Conservation (phyloP, 2,113 vertebrate species). For the Rhinoptilus africanus region DNA sequence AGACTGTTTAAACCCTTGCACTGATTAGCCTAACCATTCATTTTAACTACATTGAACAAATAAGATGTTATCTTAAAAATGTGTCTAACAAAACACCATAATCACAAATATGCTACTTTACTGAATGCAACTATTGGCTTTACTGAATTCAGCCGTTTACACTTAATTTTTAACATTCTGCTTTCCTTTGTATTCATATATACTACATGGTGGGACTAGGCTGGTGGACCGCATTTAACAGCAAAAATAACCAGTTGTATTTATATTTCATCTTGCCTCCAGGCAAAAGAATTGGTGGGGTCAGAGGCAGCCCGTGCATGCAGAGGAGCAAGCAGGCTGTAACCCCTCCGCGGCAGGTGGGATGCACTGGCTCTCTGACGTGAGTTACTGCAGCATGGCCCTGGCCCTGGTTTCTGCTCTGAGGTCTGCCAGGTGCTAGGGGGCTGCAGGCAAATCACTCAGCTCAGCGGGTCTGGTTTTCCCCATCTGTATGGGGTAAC, state of each 20-base stretch:
- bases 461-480: conserved; percentile 22
- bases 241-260: not conserved
- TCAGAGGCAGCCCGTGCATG: not conserved
- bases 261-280: conserved; percentile 3
- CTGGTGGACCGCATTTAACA: not conserved
- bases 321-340: not conserved
- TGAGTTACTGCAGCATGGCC: not conserved
- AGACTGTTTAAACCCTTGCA: conserved; percentile 40
- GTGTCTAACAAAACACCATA: conserved; percentile 46
- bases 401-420: conserved; percentile 10
- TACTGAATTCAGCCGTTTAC: conserved; percentile 30
- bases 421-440: conserved; percentile 32
- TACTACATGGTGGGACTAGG: not conserved
- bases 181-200: not conserved
- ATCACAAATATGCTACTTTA: conserved; percentile 45
- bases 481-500: conserved; percentile 36
- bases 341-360: not conserved
- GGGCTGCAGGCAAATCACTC: conserved; percentile 46
- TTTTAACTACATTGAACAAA: conserved; percentile 55
- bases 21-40: conserved; percentile 34
- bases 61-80: conserved; percentile 64
- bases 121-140: conserved; percentile 10
- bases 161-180: not conserved
- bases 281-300: not conserved
- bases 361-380: not conserved